Conservation (phyloP, 2,888 invertebrate genomes). For the Theodoxus fluviatilis region DNA sequence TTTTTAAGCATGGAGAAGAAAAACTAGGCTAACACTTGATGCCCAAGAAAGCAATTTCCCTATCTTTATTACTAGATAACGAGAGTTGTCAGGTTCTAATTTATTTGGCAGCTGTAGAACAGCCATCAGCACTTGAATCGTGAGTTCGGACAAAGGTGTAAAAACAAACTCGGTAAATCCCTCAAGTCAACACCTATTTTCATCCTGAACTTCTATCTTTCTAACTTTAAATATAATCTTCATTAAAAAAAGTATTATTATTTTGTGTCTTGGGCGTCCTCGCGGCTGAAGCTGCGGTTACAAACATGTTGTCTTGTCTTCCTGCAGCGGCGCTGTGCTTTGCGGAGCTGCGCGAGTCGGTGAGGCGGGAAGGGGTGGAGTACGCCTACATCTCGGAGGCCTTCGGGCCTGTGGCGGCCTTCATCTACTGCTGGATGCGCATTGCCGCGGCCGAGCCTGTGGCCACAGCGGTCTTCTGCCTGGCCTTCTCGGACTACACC, state of each 20-base stretch:
- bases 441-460: constrained; percentile 55
- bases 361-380: constrained; percentile 42
- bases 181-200: too few species aligned
- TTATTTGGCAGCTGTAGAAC: too few species aligned
- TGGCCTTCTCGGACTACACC: constrained; percentile 43
- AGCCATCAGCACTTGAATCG: too few species aligned
- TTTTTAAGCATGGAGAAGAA: too few species aligned
- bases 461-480: constrained; percentile 43
- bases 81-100: too few species aligned
- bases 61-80: too few species aligned
- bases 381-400: constrained; percentile 47
- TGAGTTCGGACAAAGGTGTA: too few species aligned
- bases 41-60: too few species aligned
- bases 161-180: too few species aligned
- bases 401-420: constrained; percentile 42
- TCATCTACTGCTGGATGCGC: constrained; percentile 46
- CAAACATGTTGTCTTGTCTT: background rate
- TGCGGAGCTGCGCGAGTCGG: constrained; percentile 43
- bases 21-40: too few species aligned
- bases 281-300: background rate
- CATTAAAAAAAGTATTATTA: background rate
- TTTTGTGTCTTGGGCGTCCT: background rate
- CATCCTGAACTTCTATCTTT: too few species aligned
- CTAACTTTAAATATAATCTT: too few species aligned
- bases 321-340: constrained; percentile 58